Base-by-base conservation (phyloP, 2,888 invertebrate genomes). In the Notodonta dromedarius region DNA sequence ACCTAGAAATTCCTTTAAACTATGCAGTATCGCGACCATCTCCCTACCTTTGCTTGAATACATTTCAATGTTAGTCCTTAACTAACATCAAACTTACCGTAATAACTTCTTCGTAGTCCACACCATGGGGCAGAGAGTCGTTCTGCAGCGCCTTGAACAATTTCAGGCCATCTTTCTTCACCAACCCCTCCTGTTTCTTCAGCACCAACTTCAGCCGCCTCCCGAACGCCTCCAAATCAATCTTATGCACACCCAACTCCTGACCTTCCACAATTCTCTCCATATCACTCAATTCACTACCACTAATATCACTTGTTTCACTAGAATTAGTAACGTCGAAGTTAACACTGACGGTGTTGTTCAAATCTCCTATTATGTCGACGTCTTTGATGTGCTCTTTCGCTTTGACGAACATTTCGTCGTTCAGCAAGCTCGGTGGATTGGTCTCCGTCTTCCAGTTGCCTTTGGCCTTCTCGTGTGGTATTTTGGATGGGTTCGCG, bases 121-220 rank as follows among this genome's bases (percentile, higher is more conserved):
- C 95, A 24, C 97, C 97, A 79, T 97, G 96, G 61, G 97, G 96
- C 71, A 96, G 95, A 62, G 97, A 96, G 55, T 96, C 95, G 82
- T 97, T 97, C 58, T 96, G 96, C 78, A 96, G 95, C 67, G 96
- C 97, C 65, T 95, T 95, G 96, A 97, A 98, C 94, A 98, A 95
- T 84, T 96, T 96, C 84, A 98, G 87, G 61, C 97, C 96, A 58
- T 96, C 95, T 78, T 96, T 95, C 82, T 95, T 96, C 83, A 97
- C 94, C 66, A 98, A 93, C n/a, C 97, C 96, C 69, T 96, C 95
- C 59, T 97, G 97, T 66, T 95, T 96, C 82, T 95, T 95, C 79
- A 98, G 87, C 74, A 95, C 96, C 79, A 98, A 91, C 83, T 96
- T 96, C 79, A 97, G 87, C 76, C 95, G 95, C 84, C 94, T 94